Conservation (phyloP, 2,888 invertebrate species). For the Acanthosoma haemorrhoidale region DNA sequence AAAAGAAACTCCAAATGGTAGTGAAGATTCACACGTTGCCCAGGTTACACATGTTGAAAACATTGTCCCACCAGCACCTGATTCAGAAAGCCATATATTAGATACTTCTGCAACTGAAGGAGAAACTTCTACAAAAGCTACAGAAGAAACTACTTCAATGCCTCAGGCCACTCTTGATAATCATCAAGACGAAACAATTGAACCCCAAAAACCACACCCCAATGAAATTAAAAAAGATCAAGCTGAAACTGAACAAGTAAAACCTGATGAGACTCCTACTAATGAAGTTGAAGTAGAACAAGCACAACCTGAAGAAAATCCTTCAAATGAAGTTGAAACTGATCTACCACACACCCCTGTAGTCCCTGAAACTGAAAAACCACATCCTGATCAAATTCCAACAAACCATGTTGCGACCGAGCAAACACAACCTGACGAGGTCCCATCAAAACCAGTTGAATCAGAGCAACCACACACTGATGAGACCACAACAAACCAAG, state of each 20-base stretch:
- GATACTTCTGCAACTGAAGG: conserved; percentile 6
- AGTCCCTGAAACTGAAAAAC: neutral
- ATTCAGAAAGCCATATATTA: conserved; percentile 17
- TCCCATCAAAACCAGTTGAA: neutral
- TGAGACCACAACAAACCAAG: conserved; percentile 34
- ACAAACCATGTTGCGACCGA: neutral
- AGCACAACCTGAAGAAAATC: neutral
- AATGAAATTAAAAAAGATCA: conserved; percentile 31
- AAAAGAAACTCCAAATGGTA: neutral
- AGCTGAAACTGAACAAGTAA: neutral
- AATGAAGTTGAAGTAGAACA: neutral
- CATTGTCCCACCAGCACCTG: conserved; percentile 3
- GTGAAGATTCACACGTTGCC: neutral
- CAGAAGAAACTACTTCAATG: conserved; percentile 9
- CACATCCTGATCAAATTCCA: neutral
- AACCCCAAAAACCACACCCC: neutral
- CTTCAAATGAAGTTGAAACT: neutral
- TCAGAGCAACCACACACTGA: neutral
- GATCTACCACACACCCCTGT: neutral
- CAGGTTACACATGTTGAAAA: conserved; percentile 14
- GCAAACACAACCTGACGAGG: neutral
- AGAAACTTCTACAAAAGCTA: neutral
- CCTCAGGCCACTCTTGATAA: conserved; percentile 16
- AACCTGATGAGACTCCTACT: neutral
- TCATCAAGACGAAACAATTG: conserved; percentile 29